Evolutionary conservation across 2,888 invertebrate species (phyloP), one percentile per base, ranked within the genome.

Genomic region (Nephrotoma appendiculata): DNA sequence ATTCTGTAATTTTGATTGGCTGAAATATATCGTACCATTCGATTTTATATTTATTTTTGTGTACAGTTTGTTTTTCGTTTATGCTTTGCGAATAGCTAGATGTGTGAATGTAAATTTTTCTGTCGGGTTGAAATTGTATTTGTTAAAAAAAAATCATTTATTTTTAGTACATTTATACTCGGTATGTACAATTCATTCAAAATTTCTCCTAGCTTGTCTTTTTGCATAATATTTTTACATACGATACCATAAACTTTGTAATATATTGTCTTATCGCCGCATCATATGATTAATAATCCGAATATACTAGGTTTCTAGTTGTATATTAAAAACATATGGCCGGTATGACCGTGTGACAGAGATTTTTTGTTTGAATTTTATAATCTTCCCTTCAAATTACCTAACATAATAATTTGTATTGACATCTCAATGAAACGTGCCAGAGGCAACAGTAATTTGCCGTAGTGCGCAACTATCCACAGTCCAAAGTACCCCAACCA

Each of bases 41-140:
- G 84, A 84, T 84, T 84, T 84, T 84, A 42, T 84, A 84, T 84
- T 84, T 84, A 84, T 84, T 84, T 84, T 84, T n/a, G 43, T 84
- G 42, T 42, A 42, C 11, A 83, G 42, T 84, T 84, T 43, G 43
- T 84, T 41, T 42, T 84, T 84, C 41, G 42, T 42, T 84, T 42
- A 84, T 84, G 43, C 43, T 84, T 84, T 84, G 41, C 41, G 83
- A 41, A 41, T 83, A 19, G 11, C 48, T 12, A 84, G 84, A 84
- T 43, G n/a, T 71, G 71, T 71, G 71, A 71, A 71, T 71, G 71
- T 71, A 31, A 71, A 71, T 31, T 31, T 71, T 71, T 71, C 71
- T 71, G 71, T 71, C 31, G 71, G 6, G 31, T 71, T 71, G 71
- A 31, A 71, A 31, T 71, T 19, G 71, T 71, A 9, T 71, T 71